Evolutionary conservation across 30 jellyfish, hydroid and myxozoan genomes (phyloP), one percentile per base, ranked within the genome.

Genomic region (Hydractinia echinata): DNA sequence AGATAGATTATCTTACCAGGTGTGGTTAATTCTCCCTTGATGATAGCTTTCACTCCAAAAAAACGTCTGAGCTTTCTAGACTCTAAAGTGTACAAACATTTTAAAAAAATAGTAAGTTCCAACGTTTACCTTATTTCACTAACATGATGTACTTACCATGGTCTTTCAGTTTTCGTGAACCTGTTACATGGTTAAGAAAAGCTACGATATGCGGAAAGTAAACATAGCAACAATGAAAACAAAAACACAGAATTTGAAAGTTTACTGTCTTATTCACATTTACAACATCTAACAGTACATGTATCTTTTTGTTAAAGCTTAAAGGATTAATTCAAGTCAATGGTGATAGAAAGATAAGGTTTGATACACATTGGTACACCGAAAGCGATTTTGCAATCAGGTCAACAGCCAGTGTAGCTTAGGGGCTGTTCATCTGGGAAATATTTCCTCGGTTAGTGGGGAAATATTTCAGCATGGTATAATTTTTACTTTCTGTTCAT

Each of bases 21-120:
- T 49, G 83, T 48, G 61, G 20, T 58, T 79, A 82, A 76, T 21
- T 92, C 96, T 21, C 92, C 96, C 30, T 86, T 92, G 62, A 92
- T 73, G 10, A 92, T 92, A 51, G 98, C 88, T 66, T 84, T 92
- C 1, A 92, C 95, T 39, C 98, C 98, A 73, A 81, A 92, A 78
- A 92, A 92, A 76, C 74, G 77, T 71, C 95, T 67, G 21, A 88
- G 86, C 64, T 92, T 92, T 66, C 96, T 76, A 8, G 89, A 60
- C 14, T 92, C 98, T 92, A 78, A 9, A 88, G 67, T 10, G 69
- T 18, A 18, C 16, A 68, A 68, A 60, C 10, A 4, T 20, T 13
- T 8, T 9, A 19, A 18, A 61, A 11, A 61, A 39, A 64, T 9
- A 13, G 9, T 58, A 54, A 19, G 50, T 30, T 20, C n/a, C 4